Evolutionary conservation across 1,140 invertebrate species (phyloP).

Genomic region (Chymomyza costata): DNA sequence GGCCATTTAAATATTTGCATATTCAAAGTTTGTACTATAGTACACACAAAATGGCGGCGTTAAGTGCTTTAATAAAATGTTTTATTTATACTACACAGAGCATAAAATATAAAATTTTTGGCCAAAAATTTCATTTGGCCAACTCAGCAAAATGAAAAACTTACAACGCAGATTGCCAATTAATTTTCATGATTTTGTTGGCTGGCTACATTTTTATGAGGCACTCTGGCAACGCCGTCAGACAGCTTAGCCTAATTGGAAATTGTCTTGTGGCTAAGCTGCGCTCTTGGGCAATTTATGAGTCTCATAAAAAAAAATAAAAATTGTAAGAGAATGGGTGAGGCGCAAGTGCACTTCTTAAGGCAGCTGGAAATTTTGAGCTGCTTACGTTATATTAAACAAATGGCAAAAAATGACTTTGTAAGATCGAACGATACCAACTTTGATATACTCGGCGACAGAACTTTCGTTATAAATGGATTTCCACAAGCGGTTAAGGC

Average conservation of each 20-base stretch:
- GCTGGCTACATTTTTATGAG: not conserved
- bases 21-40: no score
- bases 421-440: no score
- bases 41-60: constrained; percentile 31
- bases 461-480: no score
- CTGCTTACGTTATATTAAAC: no score
- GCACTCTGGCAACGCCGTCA: not conserved
- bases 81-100: constrained; percentile 27
- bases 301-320: constrained; percentile 6
- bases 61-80: constrained; percentile 27
- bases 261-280: not conserved
- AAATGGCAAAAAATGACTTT: no score
- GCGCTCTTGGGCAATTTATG: not conserved
- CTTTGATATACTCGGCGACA: no score
- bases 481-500: no score
- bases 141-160: not conserved
- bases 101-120: constrained; percentile 6
- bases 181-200: constrained; percentile 53
- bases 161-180: constrained; percentile 42
- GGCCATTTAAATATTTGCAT: constrained; percentile 6
- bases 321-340: no score
- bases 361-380: no score
- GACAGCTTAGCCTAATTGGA: constrained; percentile 22
- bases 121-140: no score
- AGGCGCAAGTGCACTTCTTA: no score